These are phyloP conservation scores for Callaeas wilsoni DNA, from an alignment of 2,113 vertebrate species.

Conservation along the genomic window DNA sequence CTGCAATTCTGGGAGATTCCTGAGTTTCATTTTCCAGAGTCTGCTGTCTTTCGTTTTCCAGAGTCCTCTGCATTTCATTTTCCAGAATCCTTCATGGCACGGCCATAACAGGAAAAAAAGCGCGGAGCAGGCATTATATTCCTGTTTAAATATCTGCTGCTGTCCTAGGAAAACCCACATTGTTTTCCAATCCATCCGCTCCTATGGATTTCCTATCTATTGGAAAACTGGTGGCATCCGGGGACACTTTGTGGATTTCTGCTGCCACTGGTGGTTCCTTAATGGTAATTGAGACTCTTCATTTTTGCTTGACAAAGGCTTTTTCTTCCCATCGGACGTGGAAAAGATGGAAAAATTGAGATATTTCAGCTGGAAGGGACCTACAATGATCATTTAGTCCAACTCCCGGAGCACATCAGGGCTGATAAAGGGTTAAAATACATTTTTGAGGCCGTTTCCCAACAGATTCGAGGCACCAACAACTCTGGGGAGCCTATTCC, in stretches of 20 bases:
- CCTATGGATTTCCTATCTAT: background rate
- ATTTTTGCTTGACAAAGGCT: background rate
- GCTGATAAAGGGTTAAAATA: background rate
- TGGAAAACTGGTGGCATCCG: background rate
- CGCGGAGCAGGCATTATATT: background rate
- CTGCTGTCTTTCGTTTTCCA: background rate
- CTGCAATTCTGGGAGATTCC: background rate
- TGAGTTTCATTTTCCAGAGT: background rate
- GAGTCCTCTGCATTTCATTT: background rate
- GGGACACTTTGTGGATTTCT: background rate
- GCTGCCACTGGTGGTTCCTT: background rate
- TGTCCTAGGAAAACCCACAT: background rate
- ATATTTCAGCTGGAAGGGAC: background rate
- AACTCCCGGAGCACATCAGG: background rate
- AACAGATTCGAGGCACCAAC: background rate
- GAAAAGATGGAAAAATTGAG: background rate
- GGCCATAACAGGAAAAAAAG: background rate
- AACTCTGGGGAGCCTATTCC: background rate
- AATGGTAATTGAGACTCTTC: background rate
- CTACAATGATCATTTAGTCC: rapidly evolving
- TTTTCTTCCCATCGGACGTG: background rate
- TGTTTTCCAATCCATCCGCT: background rate
- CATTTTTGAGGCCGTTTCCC: rapidly evolving
- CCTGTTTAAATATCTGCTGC: background rate
- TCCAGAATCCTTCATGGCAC: background rate